These are phyloP conservation scores for Semicossyphus pulcher DNA, from an alignment of 2,113 vertebrate species.

Conservation along the genomic window DNA sequence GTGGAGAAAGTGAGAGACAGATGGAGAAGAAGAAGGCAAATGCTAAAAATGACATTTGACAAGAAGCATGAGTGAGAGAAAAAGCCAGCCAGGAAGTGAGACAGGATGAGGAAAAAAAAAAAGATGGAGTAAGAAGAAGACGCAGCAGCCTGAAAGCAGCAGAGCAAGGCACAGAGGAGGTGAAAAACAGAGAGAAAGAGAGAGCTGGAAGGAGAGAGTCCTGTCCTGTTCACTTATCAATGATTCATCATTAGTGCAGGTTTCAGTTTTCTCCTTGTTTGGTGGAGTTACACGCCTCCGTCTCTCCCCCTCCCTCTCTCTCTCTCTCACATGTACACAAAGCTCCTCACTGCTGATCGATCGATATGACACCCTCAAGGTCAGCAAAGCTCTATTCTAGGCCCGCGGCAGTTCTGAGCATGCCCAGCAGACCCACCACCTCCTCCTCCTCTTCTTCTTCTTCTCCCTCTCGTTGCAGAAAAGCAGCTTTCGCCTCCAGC, in stretches of 20 bases:
- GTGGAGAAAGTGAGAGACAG: constrained; percentile 22
- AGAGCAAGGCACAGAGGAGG: background rate
- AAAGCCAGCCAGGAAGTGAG: background rate
- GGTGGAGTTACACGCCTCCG: constrained; percentile 69
- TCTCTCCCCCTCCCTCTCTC: constrained; percentile 31
- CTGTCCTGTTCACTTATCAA: constrained; percentile 83
- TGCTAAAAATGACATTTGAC: constrained; percentile 63
- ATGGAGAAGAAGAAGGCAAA: constrained; percentile 1
- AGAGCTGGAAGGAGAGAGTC: constrained; percentile 39
- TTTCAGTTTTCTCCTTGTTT: constrained; percentile 86
- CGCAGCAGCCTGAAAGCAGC: background rate
- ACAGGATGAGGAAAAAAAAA: constrained; percentile 1
- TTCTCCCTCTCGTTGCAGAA: constrained; percentile 29
- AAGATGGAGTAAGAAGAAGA: background rate
- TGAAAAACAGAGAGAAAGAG: constrained; percentile 9
- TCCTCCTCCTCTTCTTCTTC: constrained; percentile 27
- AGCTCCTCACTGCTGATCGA: constrained; percentile 55
- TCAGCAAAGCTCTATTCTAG: constrained; percentile 77
- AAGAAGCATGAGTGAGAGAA: constrained; percentile 10
- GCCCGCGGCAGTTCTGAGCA: constrained; percentile 54
- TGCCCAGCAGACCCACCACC: constrained; percentile 46
- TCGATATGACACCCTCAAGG: constrained; percentile 90
- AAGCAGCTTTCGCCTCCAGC: constrained; percentile 35
- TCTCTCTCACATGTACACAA: constrained; percentile 35
- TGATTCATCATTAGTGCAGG: constrained; percentile 87